Conservation (phyloP, 1,140 invertebrate species). For the Hormaphis cornu region DNA sequence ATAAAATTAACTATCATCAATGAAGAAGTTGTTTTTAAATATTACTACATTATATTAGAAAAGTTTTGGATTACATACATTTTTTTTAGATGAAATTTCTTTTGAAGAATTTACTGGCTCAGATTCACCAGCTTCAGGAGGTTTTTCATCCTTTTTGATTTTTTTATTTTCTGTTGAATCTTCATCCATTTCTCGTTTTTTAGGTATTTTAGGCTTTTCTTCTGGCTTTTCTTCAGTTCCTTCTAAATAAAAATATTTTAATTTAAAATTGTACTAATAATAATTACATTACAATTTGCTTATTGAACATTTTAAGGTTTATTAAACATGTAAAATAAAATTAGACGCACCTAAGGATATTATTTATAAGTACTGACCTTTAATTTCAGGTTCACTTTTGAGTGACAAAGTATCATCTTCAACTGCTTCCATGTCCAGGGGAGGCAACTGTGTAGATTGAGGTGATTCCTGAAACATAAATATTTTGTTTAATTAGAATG, state of each 20-base stretch:
- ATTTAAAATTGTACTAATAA: neutral
- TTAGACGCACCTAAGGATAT: neutral
- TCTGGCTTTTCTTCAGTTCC: conserved; percentile 23
- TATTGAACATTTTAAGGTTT: no score
- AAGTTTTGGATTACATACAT: conserved; percentile 5
- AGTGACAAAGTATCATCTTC: conserved; percentile 75
- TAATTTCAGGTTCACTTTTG: conserved; percentile 65
- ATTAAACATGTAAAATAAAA: neutral
- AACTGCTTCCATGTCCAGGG: conserved; percentile 67
- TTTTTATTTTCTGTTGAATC: conserved; percentile 45
- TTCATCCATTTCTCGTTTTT: conserved; percentile 45
- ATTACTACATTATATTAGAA: no score
- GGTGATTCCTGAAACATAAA: conserved; percentile 4
- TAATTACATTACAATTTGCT: neutral
- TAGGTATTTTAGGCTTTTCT: conserved; percentile 37
- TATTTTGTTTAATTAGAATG: neutral
- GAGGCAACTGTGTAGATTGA: conserved; percentile 52
- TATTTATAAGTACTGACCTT: conserved; percentile 48
- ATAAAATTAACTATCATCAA: no score
- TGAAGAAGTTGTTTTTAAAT: no score
- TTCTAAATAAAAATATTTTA: neutral
- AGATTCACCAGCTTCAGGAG: neutral
- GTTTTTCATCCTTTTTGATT: conserved; percentile 44
- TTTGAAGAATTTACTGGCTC: neutral
- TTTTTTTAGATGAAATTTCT: conserved; percentile 15